Conservation (phyloP, 2,113 vertebrate species). For the Prionailurus bengalensis region DNA sequence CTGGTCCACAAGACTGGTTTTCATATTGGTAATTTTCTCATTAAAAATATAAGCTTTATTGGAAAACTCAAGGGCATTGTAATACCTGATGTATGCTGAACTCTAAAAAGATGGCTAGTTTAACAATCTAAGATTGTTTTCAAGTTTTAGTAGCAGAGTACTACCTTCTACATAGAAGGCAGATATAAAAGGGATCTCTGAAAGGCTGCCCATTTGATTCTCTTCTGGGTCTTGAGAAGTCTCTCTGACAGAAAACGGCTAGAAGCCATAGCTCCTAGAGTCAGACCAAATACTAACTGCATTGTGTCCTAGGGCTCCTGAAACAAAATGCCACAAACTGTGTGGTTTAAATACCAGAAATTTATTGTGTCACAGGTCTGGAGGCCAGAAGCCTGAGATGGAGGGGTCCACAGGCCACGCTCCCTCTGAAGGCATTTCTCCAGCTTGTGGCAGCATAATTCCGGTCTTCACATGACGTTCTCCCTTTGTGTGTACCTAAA, state of each 20-base stretch:
- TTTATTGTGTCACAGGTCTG: not conserved
- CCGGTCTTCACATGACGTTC: not conserved
- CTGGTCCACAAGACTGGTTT: not conserved
- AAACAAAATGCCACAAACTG: not conserved
- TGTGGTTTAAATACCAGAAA: not conserved
- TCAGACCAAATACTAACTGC: not conserved
- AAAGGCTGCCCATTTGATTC: not conserved
- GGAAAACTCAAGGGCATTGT: not conserved
- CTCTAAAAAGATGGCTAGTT: not conserved
- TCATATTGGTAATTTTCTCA: not conserved
- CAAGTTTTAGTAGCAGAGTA: not conserved
- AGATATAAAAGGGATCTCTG: not conserved
- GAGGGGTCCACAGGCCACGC: not conserved
- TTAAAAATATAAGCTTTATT: not conserved
- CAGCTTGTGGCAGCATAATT: not conserved
- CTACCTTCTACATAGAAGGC: not conserved
- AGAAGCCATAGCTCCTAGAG: not conserved
- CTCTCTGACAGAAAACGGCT: not conserved
- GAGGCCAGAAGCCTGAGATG: not conserved
- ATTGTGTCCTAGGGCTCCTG: not conserved
- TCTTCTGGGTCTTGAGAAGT: not conserved
- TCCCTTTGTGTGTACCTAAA: not conserved
- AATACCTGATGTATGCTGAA: not conserved
- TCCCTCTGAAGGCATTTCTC: not conserved
- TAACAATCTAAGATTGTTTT: not conserved